Conservation (phyloP, 2,888 invertebrate species). For the Miltochrista miniata region DNA sequence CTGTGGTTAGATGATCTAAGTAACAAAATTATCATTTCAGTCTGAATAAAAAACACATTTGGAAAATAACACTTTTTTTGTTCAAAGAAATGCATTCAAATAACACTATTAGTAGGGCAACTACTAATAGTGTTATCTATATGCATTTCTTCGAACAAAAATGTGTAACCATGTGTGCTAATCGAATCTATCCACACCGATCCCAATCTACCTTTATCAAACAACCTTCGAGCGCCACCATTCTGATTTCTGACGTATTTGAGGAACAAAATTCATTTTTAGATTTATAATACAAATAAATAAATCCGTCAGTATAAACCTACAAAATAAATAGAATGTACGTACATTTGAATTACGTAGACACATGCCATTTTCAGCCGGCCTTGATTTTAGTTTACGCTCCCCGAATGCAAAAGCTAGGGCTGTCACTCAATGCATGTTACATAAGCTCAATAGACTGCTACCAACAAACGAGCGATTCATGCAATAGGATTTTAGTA, state of each 20-base stretch:
- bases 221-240: conserved; percentile 1
- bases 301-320: background rate
- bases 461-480: too few relatives aligned
- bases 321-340: background rate
- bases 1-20: too few relatives aligned
- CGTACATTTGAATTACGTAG: background rate
- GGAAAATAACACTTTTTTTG: too few relatives aligned
- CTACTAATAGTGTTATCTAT: too few relatives aligned
- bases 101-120: too few relatives aligned
- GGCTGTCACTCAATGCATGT: too few relatives aligned
- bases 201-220: background rate
- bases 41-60: too few relatives aligned
- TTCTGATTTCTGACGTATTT: background rate
- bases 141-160: too few relatives aligned
- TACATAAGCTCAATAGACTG: background rate
- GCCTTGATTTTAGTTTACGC: background rate
- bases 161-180: background rate
- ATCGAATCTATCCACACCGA: background rate
- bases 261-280: background rate
- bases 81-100: too few relatives aligned
- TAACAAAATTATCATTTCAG: too few relatives aligned
- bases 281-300: conserved; percentile 1
- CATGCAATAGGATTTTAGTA: too few relatives aligned
- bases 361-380: background rate
- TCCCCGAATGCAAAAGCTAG: background rate